Percentiles rank a stretch among this genome's conserved stretches.
Conservation (phyloP, 2,888 invertebrate species). For the Xestobium rufovillosum region DNA sequence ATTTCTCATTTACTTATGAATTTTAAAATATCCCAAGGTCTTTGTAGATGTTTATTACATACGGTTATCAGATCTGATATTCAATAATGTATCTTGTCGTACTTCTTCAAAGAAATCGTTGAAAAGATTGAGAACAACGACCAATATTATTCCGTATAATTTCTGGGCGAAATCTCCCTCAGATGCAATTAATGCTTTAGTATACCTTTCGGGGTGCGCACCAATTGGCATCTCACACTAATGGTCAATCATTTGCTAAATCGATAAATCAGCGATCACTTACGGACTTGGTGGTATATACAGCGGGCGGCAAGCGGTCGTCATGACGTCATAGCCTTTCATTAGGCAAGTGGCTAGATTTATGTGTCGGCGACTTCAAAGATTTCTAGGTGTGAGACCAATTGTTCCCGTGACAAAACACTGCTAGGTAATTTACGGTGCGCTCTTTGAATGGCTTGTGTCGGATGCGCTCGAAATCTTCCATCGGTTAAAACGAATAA, state of each 20-base stretch:
- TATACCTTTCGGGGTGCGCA: neutral
- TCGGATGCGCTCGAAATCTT: conserved; percentile 18
- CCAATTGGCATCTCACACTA: conserved; percentile 21
- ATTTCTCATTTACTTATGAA: too few species aligned
- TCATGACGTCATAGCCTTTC: conserved; percentile 41
- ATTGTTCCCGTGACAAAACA: conserved; percentile 48
- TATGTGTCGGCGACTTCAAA: conserved; percentile 44
- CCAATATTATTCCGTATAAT: too few species aligned
- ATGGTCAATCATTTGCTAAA: conserved; percentile 32
- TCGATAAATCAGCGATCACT: conserved; percentile 42
- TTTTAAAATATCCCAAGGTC: too few species aligned
- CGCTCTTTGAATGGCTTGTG: conserved; percentile 32
- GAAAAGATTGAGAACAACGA: too few species aligned
- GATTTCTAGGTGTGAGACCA: conserved; percentile 45
- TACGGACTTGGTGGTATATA: conserved; percentile 28
- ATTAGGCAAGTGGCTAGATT: conserved; percentile 47
- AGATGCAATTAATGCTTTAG: too few species aligned
- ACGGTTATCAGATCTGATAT: too few species aligned
- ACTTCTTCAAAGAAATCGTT: too few species aligned
- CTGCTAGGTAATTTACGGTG: conserved; percentile 44
- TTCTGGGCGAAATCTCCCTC: too few species aligned
- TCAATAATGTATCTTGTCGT: too few species aligned
- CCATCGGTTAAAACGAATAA: too few species aligned
- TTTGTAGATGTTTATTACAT: too few species aligned
- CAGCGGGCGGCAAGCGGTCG: conserved; percentile 26